Evolutionary conservation across 2,797 vertebrate species (phyloP).

Genomic region (Tinamus major): DNA sequence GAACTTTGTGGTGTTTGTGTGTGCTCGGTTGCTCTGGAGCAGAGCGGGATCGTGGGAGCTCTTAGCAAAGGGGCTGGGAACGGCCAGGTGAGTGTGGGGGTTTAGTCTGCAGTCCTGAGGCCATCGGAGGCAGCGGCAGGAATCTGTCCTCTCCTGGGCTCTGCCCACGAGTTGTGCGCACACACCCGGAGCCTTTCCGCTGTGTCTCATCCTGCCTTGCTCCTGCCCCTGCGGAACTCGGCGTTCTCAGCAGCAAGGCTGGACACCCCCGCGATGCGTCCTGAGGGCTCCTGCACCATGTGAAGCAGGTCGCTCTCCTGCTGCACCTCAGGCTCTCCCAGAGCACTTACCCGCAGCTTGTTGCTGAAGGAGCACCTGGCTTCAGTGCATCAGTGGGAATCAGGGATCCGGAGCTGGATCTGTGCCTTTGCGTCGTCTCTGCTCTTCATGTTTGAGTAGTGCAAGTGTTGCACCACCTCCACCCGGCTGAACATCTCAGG

Average conservation of each 20-base stretch:
- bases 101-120: no score
- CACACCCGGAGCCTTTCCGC: fast-evolving
- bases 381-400: not conserved
- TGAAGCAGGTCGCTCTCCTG: not conserved
- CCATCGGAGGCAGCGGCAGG: not conserved
- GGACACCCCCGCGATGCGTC: not conserved
- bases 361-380: not conserved
- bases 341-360: not conserved
- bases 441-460: not conserved
- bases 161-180: fast-evolving
- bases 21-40: fast-evolving
- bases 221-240: not conserved
- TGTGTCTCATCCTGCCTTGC: fast-evolving
- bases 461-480: slow-evolving; percentile 18
- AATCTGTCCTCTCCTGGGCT: not conserved
- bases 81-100: not conserved
- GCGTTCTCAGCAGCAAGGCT: not conserved
- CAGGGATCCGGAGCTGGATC: not conserved
- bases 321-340: not conserved
- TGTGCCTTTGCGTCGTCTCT: not conserved
- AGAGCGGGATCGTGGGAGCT: not conserved
- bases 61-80: fast-evolving
- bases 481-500: not conserved
- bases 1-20: not conserved
- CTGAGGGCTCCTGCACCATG: fast-evolving